Conservation (phyloP, 2,797 vertebrate species). For the Pseudochromis fuscus region DNA sequence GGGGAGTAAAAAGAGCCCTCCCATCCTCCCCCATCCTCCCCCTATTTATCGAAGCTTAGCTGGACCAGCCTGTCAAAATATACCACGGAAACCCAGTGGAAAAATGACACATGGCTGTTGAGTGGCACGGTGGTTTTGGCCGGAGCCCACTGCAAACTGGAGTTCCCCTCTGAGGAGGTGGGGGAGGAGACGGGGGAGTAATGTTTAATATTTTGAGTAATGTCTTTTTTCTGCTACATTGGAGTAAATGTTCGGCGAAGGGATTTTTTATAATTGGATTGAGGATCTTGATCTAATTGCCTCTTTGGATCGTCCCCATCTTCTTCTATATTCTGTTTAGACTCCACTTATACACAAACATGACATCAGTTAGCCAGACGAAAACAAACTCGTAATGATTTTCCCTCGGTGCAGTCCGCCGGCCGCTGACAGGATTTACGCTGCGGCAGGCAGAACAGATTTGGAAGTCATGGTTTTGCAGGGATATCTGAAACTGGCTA, state of each 20-base stretch:
- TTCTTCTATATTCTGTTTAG: constrained; percentile 4
- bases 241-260: constrained; percentile 34
- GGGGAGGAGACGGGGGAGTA: constrained; percentile 64
- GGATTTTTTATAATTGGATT: constrained; percentile 18
- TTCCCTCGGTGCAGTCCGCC: constrained; percentile 9
- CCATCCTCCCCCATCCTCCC: background rate
- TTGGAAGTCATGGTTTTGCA: constrained; percentile 61
- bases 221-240: constrained; percentile 32
- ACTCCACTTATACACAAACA: constrained; percentile 16
- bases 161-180: constrained; percentile 57
- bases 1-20: constrained; percentile 10
- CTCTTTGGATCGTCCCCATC: constrained; percentile 23
- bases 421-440: constrained; percentile 39
- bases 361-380: constrained; percentile 27
- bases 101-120: constrained; percentile 78
- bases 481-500: constrained; percentile 72
- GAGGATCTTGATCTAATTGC: constrained; percentile 12
- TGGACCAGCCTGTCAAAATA: constrained; percentile 79
- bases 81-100: constrained; percentile 72
- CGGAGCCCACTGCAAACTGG: constrained; percentile 69
- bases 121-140: constrained; percentile 76
- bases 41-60: constrained; percentile 64
- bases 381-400: constrained; percentile 30
- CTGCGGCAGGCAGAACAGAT: constrained; percentile 54
- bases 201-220: constrained; percentile 56